Evolutionary conservation across 1,140 invertebrate species (phyloP), one percentile per base, ranked within the genome.

Genomic region (Triops longicaudatus): DNA sequence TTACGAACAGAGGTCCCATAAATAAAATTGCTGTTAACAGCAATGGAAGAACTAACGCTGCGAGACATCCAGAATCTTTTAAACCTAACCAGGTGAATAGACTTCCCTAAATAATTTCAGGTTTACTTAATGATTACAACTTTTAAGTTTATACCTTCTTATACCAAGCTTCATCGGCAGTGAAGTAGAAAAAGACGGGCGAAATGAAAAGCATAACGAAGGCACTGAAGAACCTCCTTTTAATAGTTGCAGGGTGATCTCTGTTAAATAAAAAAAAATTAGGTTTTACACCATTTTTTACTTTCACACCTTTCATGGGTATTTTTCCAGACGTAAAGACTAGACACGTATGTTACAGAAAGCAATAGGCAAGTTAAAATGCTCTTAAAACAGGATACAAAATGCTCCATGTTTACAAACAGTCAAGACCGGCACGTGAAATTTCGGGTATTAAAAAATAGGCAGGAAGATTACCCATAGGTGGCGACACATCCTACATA

Each of bases 241-340:
- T 95, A 79, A 97, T 95, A 2, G 90, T 94, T n/a, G 90, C 88
- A 7, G 94, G 92, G 85, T 96, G 93, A 83, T 95, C 91, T 81
- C 93, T 93, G 85, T 81, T 90, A 87, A 81, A 80, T 81, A 79
- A 81, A 83, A 80, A 79, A 79, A 37, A 79, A 76, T 43, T 63
- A n/a, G n/a, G n/a, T 10, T 63, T 26, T 31, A 73, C 37, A 42
- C 75, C 12, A 37, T 26, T 74, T 12, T 41, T 77, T 26, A 42
- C 22, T 10, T 75, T 43, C 26, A 75, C 78, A 82, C 81, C 82
- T 81, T 28, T 77, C 74, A 74, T 80, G 86, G 79, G 88, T 88
- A 27, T 88, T 89, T 79, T 88, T 90, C 93, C 93, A 94, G 75
- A 95, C 87, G 83, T 95, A 93, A 72, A 95, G 87, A 84, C 93